A percentile compares a stretch with the other conserved stretches of the same genome.
Conservation (phyloP, 2,888 invertebrate genomes). For the Drosophila planitibia region DNA sequence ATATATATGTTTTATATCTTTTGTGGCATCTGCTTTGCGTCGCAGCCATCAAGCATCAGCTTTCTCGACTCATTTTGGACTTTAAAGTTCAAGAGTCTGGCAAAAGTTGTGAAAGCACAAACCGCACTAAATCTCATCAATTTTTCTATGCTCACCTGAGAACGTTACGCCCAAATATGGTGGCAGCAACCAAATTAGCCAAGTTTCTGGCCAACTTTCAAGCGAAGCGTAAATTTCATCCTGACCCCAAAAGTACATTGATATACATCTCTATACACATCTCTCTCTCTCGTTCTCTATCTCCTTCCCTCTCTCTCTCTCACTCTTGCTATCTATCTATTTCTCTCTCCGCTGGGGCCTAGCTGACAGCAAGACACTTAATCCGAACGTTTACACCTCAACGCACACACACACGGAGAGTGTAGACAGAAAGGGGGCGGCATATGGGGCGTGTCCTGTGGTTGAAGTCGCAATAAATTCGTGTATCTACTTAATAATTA, state of each 20-base stretch:
- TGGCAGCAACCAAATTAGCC: slow-evolving; percentile 65
- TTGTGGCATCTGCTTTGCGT: slow-evolving; percentile 14
- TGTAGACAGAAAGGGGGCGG: slow-evolving; percentile 1
- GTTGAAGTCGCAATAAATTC: slow-evolving; percentile 67
- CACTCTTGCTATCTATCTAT: not conserved
- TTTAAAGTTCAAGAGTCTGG: slow-evolving; percentile 66
- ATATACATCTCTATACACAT: slow-evolving; percentile 49
- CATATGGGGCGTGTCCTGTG: slow-evolving; percentile 35
- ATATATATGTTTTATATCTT: slow-evolving; percentile 45
- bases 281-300: not conserved
- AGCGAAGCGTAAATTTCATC: slow-evolving; percentile 64
- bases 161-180: slow-evolving; percentile 16
- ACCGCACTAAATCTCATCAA: slow-evolving; percentile 70
- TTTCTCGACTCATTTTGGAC: slow-evolving; percentile 30
- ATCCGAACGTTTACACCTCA: slow-evolving; percentile 82
- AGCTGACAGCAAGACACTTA: slow-evolving; percentile 77
- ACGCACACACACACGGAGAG: slow-evolving; percentile 63
- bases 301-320: not conserved
- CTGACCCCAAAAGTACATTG: slow-evolving; percentile 46
- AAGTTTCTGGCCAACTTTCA: slow-evolving; percentile 61
- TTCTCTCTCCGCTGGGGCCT: slow-evolving; percentile 7
- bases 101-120: slow-evolving; percentile 41
- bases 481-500: slow-evolving; percentile 81
- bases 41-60: slow-evolving; percentile 4
- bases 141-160: slow-evolving; percentile 72